Percentiles rank a stretch among this genome's conserved stretches.
Conservation (phyloP, 1,140 invertebrate species). For the Brachionus rubens region DNA sequence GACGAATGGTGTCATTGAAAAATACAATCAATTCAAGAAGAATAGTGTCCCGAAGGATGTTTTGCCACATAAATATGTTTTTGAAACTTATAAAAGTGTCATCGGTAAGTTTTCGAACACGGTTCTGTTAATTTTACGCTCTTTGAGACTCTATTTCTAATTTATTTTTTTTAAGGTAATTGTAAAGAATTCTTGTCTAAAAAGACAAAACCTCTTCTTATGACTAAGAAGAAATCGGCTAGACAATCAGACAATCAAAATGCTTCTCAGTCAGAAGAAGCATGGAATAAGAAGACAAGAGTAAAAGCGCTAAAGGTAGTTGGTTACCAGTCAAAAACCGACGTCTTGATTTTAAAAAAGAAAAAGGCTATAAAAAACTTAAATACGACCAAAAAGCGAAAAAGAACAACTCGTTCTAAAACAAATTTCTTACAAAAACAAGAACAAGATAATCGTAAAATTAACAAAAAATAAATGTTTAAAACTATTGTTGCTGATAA, state of each 20-base stretch:
- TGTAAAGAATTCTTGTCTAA: constrained; percentile 38
- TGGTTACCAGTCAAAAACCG: constrained; percentile 27
- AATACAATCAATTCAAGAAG: constrained; percentile 38
- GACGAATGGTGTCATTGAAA: constrained; percentile 33
- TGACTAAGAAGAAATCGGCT: constrained; percentile 12
- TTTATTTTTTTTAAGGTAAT: constrained; percentile 24
- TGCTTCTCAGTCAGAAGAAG: constrained; percentile 17
- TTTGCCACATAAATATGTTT: constrained; percentile 36
- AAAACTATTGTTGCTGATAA: too few relatives aligned
- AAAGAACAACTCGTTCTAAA: too few relatives aligned
- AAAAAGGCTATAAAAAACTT: constrained; percentile 29
- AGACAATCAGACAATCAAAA: constrained; percentile 30
- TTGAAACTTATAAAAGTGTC: constrained; percentile 40
- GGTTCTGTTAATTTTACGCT: too few relatives aligned
- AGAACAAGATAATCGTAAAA: too few relatives aligned
- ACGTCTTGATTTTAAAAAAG: constrained; percentile 26
- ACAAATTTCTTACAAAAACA: too few relatives aligned
- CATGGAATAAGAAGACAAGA: constrained; percentile 18
- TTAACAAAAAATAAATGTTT: too few relatives aligned
- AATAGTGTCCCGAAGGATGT: constrained; percentile 27
- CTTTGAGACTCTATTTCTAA: neutral
- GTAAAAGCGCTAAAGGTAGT: neutral
- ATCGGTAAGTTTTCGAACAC: constrained; percentile 16
- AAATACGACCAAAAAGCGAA: too few relatives aligned
- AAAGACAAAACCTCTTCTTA: neutral